Conservation (phyloP, 2,113 vertebrate species). For the Enhydra lutris region DNA sequence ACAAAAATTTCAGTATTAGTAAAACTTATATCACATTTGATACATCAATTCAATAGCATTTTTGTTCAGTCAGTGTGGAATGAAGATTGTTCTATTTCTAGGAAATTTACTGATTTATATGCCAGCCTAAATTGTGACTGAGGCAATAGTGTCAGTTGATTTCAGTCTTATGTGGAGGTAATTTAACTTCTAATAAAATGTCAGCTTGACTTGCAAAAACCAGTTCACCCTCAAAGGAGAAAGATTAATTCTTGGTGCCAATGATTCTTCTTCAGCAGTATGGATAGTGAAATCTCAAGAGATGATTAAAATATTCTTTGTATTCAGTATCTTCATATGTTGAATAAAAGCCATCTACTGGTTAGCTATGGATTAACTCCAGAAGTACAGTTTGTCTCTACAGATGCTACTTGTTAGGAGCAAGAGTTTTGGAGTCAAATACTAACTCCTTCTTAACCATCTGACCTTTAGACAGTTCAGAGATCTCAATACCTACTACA, state of each 20-base stretch:
- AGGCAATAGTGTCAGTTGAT: background rate
- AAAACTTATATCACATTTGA: background rate
- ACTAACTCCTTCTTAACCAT: background rate
- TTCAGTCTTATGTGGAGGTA: background rate
- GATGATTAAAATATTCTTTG: background rate
- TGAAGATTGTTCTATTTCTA: background rate
- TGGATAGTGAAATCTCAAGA: background rate
- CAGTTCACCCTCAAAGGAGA: background rate
- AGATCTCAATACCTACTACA: background rate
- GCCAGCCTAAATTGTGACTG: background rate
- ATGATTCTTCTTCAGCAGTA: background rate
- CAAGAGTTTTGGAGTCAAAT: background rate
- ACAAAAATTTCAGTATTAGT: background rate
- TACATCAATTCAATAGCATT: background rate
- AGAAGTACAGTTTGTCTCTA: background rate
- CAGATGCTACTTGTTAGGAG: background rate
- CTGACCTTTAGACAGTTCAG: background rate
- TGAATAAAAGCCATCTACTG: background rate
- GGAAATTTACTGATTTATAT: background rate
- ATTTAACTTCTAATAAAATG: slow-evolving; percentile 12
- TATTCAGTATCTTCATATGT: background rate
- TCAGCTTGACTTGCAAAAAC: background rate
- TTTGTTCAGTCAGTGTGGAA: background rate
- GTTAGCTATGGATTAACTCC: background rate
- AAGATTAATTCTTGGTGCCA: background rate